These are phyloP conservation scores for Pandemis heparana DNA, from an alignment of 2,888 invertebrate species.

Conservation along the genomic window DNA sequence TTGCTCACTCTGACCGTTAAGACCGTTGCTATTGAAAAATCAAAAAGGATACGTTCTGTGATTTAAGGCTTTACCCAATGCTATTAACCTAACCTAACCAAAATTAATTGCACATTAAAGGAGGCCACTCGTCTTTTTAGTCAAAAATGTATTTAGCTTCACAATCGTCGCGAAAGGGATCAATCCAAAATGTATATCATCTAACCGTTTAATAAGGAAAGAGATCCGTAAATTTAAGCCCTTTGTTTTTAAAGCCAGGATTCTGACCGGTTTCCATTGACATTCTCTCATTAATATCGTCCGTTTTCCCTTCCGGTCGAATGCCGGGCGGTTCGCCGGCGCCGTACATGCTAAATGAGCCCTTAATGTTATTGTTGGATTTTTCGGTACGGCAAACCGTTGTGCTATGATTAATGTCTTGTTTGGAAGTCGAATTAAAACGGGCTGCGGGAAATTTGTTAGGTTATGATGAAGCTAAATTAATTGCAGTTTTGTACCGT, in stretches of 20 bases:
- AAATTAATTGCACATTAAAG: neutral
- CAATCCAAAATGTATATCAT: neutral
- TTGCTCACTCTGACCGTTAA: too few relatives aligned
- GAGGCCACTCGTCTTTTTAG: neutral
- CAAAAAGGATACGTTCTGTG: neutral
- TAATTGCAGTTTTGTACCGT: constrained; percentile 29
- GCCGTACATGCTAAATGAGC: constrained; percentile 34
- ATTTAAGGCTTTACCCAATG: neutral
- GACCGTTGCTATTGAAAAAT: too few relatives aligned
- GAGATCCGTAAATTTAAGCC: constrained; percentile 11
- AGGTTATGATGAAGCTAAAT: constrained; percentile 34
- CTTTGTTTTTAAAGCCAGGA: constrained; percentile 32
- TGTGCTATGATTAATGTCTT: constrained; percentile 40
- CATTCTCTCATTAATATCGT: constrained; percentile 39
- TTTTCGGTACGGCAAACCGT: constrained; percentile 33
- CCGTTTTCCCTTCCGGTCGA: constrained; percentile 29
- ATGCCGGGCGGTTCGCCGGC: constrained; percentile 14
- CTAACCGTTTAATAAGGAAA: constrained; percentile 4
- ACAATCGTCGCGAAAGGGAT: neutral
- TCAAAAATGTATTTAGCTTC: neutral
- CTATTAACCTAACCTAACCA: neutral
- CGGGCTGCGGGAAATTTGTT: constrained; percentile 29
- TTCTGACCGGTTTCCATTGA: constrained; percentile 24
- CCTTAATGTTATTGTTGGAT: constrained; percentile 40
- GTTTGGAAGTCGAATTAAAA: constrained; percentile 39